Evolutionary conservation across 2,797 vertebrate species (phyloP), one percentile per base, ranked within the genome.

Genomic region (Stomatorhinus walkeri): DNA sequence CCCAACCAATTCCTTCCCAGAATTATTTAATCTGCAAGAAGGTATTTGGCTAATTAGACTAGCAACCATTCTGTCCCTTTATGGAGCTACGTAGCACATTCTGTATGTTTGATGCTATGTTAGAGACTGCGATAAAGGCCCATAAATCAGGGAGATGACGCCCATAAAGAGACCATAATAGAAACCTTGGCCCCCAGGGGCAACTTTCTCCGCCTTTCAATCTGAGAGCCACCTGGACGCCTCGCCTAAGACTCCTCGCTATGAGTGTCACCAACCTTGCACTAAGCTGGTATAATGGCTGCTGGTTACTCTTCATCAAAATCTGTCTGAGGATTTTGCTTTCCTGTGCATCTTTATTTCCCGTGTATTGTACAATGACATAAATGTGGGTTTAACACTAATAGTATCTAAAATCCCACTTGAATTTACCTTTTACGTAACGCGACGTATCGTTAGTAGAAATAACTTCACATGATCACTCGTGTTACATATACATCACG

Each of bases 121-220:
- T 46, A 79, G 36, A 79, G 40, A 40, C 16, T 46, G 72, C 19
- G 19, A 79, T 79, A 46, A 8, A 79, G 7, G 19, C 72, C 36
- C 40, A 79, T 79, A 79, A 79, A 79, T 79, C 72, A 79, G 40
- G 72, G 16, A 8, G 72, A 43, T 79, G 36, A 79, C 7, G 14
- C 16, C 40, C 72, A 79, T 79, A 79, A 79, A 94, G 93, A 93
- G 89, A 87, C 91, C 81, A 52, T 92, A 91, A 93, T 93, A 91
- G 92, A 93, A 89, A 87, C 46, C 22, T 49, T 88, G 89, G 36
- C 89, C 91, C 89, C 90, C 89, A 88, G 89, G 88, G 90, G 90
- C 28, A 87, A 87, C 72, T 87, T 89, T 88, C 89, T 48, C 72
- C 85, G 22, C 85, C 61, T 90, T 88, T 92, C 91, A 91, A 93